phyloP scores from a whole-genome alignment of 2,888 invertebrate species.

The Tuberolachnus salignus region DNA sequence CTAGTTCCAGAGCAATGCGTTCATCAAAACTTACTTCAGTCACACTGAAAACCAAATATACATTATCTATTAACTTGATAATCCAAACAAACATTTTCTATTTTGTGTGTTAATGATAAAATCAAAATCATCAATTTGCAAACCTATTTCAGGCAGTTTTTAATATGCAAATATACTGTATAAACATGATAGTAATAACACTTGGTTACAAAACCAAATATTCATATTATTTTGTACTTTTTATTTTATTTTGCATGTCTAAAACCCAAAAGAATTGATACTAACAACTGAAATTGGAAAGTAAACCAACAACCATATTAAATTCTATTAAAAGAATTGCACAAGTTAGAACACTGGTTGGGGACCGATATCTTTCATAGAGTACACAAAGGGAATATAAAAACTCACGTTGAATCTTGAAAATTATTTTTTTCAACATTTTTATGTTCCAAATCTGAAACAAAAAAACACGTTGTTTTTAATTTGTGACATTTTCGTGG shows the following conservation, averaged over 20 bases:
- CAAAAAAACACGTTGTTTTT: not conserved
- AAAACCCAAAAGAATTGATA: no score
- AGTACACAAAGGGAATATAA: not conserved
- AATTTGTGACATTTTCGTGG: no score
- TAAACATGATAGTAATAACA: no score
- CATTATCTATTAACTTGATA: not conserved
- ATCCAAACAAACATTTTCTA: not conserved
- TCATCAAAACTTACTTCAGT: constrained; percentile 65
- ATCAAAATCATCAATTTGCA: not conserved
- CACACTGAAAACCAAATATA: not conserved
- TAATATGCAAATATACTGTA: no score
- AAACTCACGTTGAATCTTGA: constrained; percentile 18
- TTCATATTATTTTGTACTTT: no score
- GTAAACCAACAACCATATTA: not conserved
- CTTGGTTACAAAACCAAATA: no score
- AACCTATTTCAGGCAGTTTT: no score
- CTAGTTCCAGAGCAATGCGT: constrained; percentile 69
- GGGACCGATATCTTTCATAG: no score
- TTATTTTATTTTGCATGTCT: no score
- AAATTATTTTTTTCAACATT: constrained; percentile 19
- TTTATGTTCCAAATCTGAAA: constrained; percentile 22
- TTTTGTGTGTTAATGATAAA: not conserved
- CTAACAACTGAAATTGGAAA: not conserved
- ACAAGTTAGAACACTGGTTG: not conserved
- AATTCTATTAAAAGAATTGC: not conserved